These are phyloP conservation scores for Neoscelio sp. DNA, from an alignment of 2,888 invertebrate species.

Conservation along the genomic window DNA sequence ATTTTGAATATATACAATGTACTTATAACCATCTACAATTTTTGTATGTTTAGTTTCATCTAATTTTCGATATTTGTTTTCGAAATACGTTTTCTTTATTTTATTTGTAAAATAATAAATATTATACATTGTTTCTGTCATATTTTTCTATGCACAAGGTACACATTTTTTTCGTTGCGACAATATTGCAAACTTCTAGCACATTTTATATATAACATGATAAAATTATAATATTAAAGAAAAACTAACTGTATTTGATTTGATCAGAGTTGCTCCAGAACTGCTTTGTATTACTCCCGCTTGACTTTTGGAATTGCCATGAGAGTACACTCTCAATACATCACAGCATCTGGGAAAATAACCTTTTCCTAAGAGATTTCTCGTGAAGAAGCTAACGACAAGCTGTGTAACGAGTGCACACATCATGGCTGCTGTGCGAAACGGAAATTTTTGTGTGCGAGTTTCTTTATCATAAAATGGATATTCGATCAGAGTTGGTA, in stretches of 20 bases:
- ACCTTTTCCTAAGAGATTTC: constrained; percentile 79
- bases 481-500: constrained; percentile 85
- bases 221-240: neutral
- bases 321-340: constrained; percentile 79
- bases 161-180: neutral
- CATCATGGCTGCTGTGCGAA: constrained; percentile 87
- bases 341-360: constrained; percentile 81
- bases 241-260: constrained; percentile 78
- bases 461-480: constrained; percentile 83
- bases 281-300: constrained; percentile 80
- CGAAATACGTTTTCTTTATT: too few relatives aligned
- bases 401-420: constrained; percentile 84
- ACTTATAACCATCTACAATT: too few relatives aligned
- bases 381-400: constrained; percentile 83
- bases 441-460: constrained; percentile 87
- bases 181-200: too few relatives aligned
- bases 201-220: too few relatives aligned
- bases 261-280: constrained; percentile 80
- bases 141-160: neutral
- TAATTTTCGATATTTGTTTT: too few relatives aligned
- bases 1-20: too few relatives aligned
- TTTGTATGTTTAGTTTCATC: too few relatives aligned
- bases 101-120: too few relatives aligned
- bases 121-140: neutral
- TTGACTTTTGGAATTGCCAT: constrained; percentile 78